These are phyloP conservation scores for Limnephilus lunatus DNA, from an alignment of 2,888 invertebrate genomes.

Conservation along the genomic window DNA sequence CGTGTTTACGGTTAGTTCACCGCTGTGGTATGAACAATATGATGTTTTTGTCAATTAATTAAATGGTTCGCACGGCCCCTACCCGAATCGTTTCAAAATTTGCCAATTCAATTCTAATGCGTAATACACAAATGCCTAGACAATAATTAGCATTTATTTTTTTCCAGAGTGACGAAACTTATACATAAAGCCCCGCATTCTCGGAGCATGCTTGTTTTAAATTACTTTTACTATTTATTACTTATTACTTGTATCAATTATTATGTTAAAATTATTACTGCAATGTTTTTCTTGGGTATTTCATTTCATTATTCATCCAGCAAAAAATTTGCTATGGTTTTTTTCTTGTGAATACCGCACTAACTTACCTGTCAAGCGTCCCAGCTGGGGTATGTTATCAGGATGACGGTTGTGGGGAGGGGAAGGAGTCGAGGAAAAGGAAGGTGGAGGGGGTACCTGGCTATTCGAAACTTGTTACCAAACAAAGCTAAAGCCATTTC, in stretches of 20 bases:
- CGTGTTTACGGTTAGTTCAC: background rate
- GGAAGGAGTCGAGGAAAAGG: too few species aligned
- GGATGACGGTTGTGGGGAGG: too few species aligned
- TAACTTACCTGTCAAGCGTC: too few species aligned
- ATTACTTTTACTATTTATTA: background rate
- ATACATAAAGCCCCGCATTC: background rate
- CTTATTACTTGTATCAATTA: background rate
- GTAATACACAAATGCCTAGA: background rate
- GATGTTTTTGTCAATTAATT: conserved; percentile 19
- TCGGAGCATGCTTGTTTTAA: background rate
- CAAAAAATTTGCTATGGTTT: too few species aligned
- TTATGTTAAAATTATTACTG: background rate
- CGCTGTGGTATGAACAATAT: background rate
- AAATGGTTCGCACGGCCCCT: conserved; percentile 19
- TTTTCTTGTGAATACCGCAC: too few species aligned
- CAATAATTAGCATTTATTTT: background rate
- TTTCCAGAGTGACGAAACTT: background rate
- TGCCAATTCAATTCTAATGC: background rate
- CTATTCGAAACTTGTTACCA: too few species aligned
- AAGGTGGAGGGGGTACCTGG: too few species aligned
- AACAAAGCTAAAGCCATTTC: too few species aligned
- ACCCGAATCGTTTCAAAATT: background rate
- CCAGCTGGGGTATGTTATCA: too few species aligned
- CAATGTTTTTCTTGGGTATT: background rate
- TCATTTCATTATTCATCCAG: background rate